Percentiles rank a stretch among this genome's conserved stretches.
Evolutionary conservation across 2,888 invertebrate species (phyloP).

Genomic region (Helicoverpa assulta): DNA sequence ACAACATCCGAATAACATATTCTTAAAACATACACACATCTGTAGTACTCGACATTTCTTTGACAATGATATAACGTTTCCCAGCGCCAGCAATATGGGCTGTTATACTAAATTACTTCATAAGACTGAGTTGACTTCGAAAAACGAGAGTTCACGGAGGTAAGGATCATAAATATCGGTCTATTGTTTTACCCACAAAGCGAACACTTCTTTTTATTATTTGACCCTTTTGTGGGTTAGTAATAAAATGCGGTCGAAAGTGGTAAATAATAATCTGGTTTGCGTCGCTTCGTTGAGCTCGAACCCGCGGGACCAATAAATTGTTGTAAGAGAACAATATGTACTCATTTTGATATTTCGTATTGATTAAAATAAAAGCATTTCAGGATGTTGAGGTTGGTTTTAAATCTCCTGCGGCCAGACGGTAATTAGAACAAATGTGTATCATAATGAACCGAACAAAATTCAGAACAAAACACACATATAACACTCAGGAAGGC

Average conservation of each 20-base stretch:
- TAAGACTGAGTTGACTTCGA: constrained; percentile 60
- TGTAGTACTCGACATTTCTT: constrained; percentile 47
- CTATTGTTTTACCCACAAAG: constrained; percentile 71
- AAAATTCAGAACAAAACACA: constrained; percentile 49
- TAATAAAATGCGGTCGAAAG: constrained; percentile 74
- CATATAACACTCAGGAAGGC: constrained; percentile 30
- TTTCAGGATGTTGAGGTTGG: constrained; percentile 58
- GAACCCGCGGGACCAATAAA: constrained; percentile 69
- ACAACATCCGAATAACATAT: constrained; percentile 52
- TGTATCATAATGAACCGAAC: constrained; percentile 53
- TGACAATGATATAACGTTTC: constrained; percentile 57
- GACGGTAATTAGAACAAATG: constrained; percentile 62
- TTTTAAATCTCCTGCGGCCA: constrained; percentile 53
- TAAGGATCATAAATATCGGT: constrained; percentile 70
- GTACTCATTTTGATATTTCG: constrained; percentile 68
- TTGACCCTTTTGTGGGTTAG: constrained; percentile 73
- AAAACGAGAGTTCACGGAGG: constrained; percentile 60
- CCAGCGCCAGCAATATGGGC: constrained; percentile 47
- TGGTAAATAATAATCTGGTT: constrained; percentile 77
- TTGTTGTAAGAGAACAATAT: constrained; percentile 67
- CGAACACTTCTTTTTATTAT: constrained; percentile 74
- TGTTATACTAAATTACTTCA: constrained; percentile 58
- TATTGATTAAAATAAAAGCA: constrained; percentile 69
- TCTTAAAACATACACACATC: constrained; percentile 57
- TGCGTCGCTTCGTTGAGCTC: constrained; percentile 66